phyloP scores from a whole-genome alignment of 2,888 invertebrate species.

The Syrphus vitripennis region DNA sequence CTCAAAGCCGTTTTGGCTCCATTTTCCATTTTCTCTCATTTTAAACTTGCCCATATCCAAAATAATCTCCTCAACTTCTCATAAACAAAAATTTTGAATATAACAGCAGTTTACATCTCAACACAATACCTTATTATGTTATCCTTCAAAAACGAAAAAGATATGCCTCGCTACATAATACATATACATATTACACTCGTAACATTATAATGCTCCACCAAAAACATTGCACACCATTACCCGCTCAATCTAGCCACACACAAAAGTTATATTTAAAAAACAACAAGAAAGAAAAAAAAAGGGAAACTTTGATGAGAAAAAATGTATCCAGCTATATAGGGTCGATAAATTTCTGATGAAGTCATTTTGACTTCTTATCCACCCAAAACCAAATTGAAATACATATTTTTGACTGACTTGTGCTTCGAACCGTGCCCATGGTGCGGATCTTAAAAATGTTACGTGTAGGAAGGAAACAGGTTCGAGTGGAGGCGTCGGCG shows the following conservation, averaged over 20 bases:
- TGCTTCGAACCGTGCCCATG: neutral
- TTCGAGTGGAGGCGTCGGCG: neutral
- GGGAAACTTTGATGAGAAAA: slow-evolving; percentile 7
- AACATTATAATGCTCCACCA: slow-evolving; percentile 47
- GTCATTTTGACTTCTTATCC: slow-evolving; percentile 62
- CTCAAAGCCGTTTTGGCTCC: too few relatives aligned
- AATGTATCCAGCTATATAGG: slow-evolving; percentile 26
- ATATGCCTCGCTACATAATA: neutral
- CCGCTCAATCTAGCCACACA: slow-evolving; percentile 64
- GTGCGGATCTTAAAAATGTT: neutral
- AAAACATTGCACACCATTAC: slow-evolving; percentile 71
- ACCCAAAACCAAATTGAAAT: slow-evolving; percentile 54
- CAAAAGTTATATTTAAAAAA: neutral
- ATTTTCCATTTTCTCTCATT: neutral
- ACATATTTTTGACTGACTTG: slow-evolving; percentile 18
- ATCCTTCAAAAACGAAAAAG: slow-evolving; percentile 24
- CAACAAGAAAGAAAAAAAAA: neutral
- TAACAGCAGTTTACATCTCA: slow-evolving; percentile 54
- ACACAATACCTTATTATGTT: slow-evolving; percentile 27
- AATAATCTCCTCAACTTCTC: neutral
- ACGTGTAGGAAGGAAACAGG: too few relatives aligned
- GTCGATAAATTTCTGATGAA: slow-evolving; percentile 71
- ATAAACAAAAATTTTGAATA: slow-evolving; percentile 39
- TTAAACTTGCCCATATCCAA: neutral
- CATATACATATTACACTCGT: neutral